These are phyloP conservation scores for Labeo rohita DNA, from an alignment of 2,113 vertebrate genomes.

Conservation along the genomic window DNA sequence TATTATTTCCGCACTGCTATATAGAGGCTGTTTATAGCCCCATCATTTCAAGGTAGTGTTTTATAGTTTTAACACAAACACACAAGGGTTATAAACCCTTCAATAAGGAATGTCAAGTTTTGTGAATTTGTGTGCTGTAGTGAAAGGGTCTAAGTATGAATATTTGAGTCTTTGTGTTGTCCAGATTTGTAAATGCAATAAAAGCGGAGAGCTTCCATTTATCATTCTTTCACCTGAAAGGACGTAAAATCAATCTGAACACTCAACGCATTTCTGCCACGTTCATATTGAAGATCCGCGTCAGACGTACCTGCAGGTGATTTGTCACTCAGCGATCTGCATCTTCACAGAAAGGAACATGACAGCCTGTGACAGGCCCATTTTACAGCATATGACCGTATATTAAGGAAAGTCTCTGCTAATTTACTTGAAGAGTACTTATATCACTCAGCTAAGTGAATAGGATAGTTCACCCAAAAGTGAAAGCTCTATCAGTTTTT, in stretches of 20 bases:
- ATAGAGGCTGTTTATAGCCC: conserved; percentile 54
- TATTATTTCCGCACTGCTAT: conserved; percentile 39
- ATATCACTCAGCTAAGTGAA: not conserved
- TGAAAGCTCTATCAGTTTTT: not conserved
- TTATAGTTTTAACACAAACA: conserved; percentile 38
- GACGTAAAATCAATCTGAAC: conserved; percentile 13
- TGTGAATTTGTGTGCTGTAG: not conserved
- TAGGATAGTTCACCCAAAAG: not conserved
- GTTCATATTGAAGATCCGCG: conserved; percentile 29
- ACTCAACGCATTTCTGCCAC: not conserved
- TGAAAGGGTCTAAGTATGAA: not conserved
- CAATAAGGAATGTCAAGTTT: not conserved
- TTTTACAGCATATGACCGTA: not conserved
- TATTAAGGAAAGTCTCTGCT: conserved; percentile 27
- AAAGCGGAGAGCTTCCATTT: not conserved
- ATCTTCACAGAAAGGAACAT: not conserved
- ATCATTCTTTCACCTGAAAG: conserved; percentile 23
- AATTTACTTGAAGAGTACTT: conserved; percentile 21
- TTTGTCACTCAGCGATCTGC: conserved; percentile 21
- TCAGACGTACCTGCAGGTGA: not conserved
- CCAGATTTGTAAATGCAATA: conserved; percentile 16
- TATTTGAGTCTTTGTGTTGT: not conserved
- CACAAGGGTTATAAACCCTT: conserved; percentile 13
- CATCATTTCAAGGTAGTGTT: conserved; percentile 26
- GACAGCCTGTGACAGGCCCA: conserved; percentile 7